Evolutionary conservation across 2,797 vertebrate genomes (phyloP).

Genomic region (Hemibagrus guttatus): DNA sequence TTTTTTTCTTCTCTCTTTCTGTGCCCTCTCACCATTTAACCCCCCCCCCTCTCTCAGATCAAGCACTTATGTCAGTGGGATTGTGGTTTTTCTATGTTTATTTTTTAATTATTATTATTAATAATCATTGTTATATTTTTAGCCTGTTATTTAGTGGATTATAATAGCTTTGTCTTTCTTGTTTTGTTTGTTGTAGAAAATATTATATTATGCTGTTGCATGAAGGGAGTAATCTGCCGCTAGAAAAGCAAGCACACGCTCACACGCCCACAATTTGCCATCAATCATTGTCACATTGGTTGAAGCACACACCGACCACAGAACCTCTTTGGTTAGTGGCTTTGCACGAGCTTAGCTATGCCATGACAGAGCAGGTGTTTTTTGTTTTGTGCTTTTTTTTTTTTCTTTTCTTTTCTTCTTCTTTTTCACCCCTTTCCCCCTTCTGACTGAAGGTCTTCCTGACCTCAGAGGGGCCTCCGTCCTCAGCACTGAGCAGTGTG

Average conservation of each 20-base stretch:
- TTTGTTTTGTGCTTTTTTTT: slow-evolving; percentile 7
- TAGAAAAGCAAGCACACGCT: slow-evolving; percentile 16
- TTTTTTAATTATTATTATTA: neutral
- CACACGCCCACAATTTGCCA: slow-evolving; percentile 12
- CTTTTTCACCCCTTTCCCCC: too few relatives aligned
- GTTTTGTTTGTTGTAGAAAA: slow-evolving; percentile 46
- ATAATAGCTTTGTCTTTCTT: slow-evolving; percentile 39
- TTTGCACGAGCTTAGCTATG: slow-evolving; percentile 48
- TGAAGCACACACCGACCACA: slow-evolving; percentile 25
- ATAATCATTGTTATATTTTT: slow-evolving; percentile 34
- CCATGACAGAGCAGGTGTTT: slow-evolving; percentile 8
- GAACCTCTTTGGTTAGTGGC: slow-evolving; percentile 18
- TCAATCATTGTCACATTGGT: slow-evolving; percentile 28
- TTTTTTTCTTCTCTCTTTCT: neutral
- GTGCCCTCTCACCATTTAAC: slow-evolving; percentile 56
- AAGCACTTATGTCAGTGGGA: slow-evolving; percentile 22
- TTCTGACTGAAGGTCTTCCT: slow-evolving; percentile 2
- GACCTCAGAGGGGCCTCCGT: slow-evolving; percentile 22
- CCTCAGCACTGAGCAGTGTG: neutral
- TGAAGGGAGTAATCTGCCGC: slow-evolving; percentile 32
- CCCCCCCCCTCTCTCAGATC: neutral
- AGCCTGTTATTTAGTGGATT: slow-evolving; percentile 21
- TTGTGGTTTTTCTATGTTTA: neutral
- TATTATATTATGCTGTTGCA: slow-evolving; percentile 50
- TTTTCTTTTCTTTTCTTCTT: neutral